These are phyloP conservation scores for Trichonephila clavata DNA, from an alignment of 1,140 invertebrate species.

Conservation along the genomic window DNA sequence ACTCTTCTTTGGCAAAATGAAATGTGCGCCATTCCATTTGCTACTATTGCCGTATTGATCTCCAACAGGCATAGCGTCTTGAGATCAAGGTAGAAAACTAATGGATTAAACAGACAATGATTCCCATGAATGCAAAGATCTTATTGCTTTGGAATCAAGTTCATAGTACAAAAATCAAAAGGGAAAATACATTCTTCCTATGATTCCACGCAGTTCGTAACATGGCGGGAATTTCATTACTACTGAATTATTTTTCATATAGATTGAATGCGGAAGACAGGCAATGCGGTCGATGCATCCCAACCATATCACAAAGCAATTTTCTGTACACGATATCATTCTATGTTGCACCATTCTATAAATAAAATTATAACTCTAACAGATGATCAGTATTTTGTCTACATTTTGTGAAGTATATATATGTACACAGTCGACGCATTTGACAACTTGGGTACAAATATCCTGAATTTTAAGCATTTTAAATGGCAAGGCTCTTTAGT, in stretches of 20 bases:
- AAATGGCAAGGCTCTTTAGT: background rate
- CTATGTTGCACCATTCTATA: background rate
- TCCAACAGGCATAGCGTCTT: constrained; percentile 50
- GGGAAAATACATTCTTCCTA: background rate
- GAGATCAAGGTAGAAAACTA: background rate
- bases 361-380: background rate
- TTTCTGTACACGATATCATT: background rate
- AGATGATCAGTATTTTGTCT: background rate
- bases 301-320: background rate
- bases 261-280: background rate
- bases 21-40: constrained; percentile 10
- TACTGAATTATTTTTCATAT: background rate
- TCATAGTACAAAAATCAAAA: background rate
- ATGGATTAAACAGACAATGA: background rate
- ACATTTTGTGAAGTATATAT: background rate
- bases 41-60: background rate
- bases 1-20: constrained; percentile 63
- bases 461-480: background rate
- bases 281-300: background rate
- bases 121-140: background rate
- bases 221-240: background rate
- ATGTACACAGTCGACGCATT: background rate
- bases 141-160: background rate
- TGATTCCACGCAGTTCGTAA: background rate
- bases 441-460: background rate